Percentiles rank a stretch among this genome's conserved stretches.
Conservation (phyloP, 2,888 invertebrate genomes). For the Drosophila picticornis region DNA sequence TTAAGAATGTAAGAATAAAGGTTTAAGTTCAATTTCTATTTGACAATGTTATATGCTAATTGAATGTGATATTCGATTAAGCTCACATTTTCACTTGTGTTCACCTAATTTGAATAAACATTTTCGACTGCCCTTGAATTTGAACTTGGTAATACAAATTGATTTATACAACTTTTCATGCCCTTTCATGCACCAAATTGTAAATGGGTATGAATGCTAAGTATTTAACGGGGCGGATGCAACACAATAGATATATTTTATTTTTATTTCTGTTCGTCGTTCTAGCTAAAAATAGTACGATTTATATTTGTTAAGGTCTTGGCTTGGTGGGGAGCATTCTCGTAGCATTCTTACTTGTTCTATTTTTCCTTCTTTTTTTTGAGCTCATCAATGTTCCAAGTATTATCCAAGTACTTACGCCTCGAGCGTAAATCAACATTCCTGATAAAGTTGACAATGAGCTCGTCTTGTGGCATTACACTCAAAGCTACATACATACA, state of each 20-base stretch:
- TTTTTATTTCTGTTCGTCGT: background rate
- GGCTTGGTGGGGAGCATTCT: background rate
- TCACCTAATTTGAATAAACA: slow-evolving; percentile 66
- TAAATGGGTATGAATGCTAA: background rate
- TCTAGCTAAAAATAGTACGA: background rate
- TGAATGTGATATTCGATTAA: slow-evolving; percentile 23
- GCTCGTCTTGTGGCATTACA: background rate
- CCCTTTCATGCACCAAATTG: background rate
- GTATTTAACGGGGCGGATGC: background rate
- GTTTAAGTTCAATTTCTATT: slow-evolving; percentile 31
- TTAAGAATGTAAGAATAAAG: slow-evolving; percentile 35
- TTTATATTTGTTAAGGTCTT: background rate
- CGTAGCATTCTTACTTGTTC: background rate
- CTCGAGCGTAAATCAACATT: background rate
- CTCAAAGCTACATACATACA: background rate
- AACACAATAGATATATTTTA: background rate
- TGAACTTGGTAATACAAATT: slow-evolving; percentile 35
- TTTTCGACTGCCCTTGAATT: slow-evolving; percentile 45
- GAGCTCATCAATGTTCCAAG: background rate
- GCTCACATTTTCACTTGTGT: slow-evolving; percentile 30
- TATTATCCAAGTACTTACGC: background rate
- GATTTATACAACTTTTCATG: background rate
- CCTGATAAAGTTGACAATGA: background rate
- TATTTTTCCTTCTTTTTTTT: too few relatives aligned
- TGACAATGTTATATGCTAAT: slow-evolving; percentile 45